Conservation (phyloP, 2,113 vertebrate genomes). For the Capricornis sumatraensis region DNA sequence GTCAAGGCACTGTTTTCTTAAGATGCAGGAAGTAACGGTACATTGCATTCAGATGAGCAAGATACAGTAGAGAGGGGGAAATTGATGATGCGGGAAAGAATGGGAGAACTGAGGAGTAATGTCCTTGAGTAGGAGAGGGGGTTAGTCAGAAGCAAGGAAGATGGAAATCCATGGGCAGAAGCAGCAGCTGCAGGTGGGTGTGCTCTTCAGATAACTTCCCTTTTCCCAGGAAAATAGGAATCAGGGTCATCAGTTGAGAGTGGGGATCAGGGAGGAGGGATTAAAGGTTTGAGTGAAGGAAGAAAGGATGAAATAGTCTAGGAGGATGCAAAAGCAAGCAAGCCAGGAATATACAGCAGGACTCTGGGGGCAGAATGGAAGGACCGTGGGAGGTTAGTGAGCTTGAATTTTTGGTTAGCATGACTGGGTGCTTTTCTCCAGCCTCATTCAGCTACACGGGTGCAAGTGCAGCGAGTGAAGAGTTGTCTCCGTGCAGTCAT, state of each 20-base stretch:
- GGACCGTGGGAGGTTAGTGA: not conserved
- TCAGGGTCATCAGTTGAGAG: not conserved
- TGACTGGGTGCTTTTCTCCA: not conserved
- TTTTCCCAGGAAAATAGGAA: not conserved
- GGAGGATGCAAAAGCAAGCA: not conserved
- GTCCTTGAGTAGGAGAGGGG: not conserved
- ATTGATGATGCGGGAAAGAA: not conserved
- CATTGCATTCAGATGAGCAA: not conserved
- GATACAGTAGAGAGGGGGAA: not conserved
- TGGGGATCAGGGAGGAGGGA: not conserved
- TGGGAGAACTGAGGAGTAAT: not conserved
- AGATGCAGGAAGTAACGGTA: not conserved
- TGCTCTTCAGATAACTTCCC: not conserved
- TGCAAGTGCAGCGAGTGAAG: not conserved
- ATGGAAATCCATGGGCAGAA: not conserved
- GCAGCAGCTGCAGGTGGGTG: fast-evolving
- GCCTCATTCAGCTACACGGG: not conserved
- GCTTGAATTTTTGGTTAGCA: not conserved
- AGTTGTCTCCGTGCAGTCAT: fast-evolving
- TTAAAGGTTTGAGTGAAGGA: not conserved
- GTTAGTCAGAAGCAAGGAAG: not conserved
- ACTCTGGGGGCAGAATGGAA: not conserved
- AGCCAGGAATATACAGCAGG: not conserved
- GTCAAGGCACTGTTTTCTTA: not conserved
- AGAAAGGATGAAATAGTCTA: not conserved